Evolutionary conservation across 2,888 invertebrate genomes (phyloP).

Genomic region (Lasiommata megera): DNA sequence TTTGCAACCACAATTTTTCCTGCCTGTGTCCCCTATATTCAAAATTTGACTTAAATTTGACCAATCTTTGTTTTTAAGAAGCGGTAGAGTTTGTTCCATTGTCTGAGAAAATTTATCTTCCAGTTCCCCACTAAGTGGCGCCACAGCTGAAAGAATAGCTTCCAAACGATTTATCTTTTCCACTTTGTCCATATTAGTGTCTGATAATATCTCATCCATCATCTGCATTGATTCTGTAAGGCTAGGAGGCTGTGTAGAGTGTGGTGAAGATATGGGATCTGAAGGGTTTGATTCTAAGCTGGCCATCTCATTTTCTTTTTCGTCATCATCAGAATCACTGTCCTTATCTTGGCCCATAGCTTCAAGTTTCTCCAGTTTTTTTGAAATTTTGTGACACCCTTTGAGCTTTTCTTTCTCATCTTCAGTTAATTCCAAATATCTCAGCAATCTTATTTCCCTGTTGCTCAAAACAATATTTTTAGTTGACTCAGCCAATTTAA

Average conservation of each 20-base stretch:
- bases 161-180: constrained; percentile 93
- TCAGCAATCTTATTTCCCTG: constrained; percentile 92
- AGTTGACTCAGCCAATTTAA: constrained; percentile 89
- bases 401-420: constrained; percentile 96
- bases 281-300: constrained; percentile 91
- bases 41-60: constrained; percentile 75
- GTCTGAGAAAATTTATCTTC: constrained; percentile 77
- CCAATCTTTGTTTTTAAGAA: constrained; percentile 79
- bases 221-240: constrained; percentile 94
- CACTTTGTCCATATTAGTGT: constrained; percentile 90
- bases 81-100: constrained; percentile 76
- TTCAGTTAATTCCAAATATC: constrained; percentile 94
- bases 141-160: constrained; percentile 91
- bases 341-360: constrained; percentile 88
- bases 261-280: constrained; percentile 88
- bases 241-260: constrained; percentile 89
- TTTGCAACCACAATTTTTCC: constrained; percentile 78
- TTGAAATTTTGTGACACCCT: constrained; percentile 94
- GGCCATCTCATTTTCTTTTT: constrained; percentile 88
- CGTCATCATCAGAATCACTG: constrained; percentile 88
- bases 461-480: constrained; percentile 95
- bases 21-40: constrained; percentile 67
- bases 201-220: constrained; percentile 91
- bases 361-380: constrained; percentile 94
- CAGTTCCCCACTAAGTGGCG: constrained; percentile 84